Base-by-base conservation (phyloP, 2,797 vertebrate species). In the Gallirallus australis region DNA sequence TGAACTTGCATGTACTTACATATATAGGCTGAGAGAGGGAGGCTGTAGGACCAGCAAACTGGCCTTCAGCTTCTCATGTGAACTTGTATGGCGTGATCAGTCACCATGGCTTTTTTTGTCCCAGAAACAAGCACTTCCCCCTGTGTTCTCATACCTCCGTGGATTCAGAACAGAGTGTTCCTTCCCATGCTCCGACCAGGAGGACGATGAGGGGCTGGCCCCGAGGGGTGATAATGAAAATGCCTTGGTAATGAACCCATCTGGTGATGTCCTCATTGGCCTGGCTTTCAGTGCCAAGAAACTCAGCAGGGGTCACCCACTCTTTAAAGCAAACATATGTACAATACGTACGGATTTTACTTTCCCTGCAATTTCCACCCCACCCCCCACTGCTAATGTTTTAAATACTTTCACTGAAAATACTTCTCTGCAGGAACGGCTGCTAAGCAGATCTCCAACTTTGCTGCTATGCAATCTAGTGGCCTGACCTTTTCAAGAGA, bases 161-260 rank as follows among this genome's bases (percentile, higher is more conserved):
- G 50, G 28, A 89, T 13, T 91, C 31, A 31, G 97, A 97, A 97
- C 97, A 96, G 65, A 42, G 71, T 96, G 97, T 97, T 97, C 95
- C 96, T 96, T 96, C 96, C 94, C 93, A 77, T 90, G 97, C 88
- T 94, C 94, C 15, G 21, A 68, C 86, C 95, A 89, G 90, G 89
- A 96, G 90, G 86, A 95, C 40, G 1, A 83, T 19, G 33, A 91
- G 80, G 94, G 93, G 86, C 92, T 96, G 85, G 96, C 94, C 97
- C 89, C 4, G 31, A 97, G 95, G 87, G 92, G 83, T 92, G 93
- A 86, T 78, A 27, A 92, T 94, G 96, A 70, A 94, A 96, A 97
- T 87, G 95, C 94, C 92, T 96, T 77, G 63, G 92, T 96, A 93
- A 91, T 96, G 96, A 97, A 96, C 96, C 94, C 96, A 93, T 95